Conservation (phyloP, 2,888 invertebrate genomes). For the Hoplodrina blanda region DNA sequence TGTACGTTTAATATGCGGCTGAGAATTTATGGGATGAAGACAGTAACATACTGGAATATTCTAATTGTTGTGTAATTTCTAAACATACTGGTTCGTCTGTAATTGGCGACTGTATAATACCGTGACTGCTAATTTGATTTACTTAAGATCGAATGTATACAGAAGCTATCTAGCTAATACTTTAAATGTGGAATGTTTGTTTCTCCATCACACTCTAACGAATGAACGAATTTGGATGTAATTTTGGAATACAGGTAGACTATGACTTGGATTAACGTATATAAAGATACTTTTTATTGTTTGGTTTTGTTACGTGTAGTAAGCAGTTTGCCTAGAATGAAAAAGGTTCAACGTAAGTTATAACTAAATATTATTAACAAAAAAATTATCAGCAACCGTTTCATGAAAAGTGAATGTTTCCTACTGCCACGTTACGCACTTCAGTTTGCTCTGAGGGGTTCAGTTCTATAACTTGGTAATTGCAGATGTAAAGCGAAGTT, state of each 20-base stretch:
- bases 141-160: too few species aligned
- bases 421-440: background rate
- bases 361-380: too few species aligned
- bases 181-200: too few species aligned
- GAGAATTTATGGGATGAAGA: background rate
- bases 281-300: background rate
- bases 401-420: background rate
- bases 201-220: too few species aligned
- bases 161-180: too few species aligned
- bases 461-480: slow-evolving; percentile 3
- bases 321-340: too few species aligned
- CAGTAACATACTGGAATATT: background rate
- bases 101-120: too few species aligned
- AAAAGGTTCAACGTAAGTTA: too few species aligned
- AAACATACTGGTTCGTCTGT: too few species aligned
- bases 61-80: too few species aligned
- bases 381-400: background rate
- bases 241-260: background rate
- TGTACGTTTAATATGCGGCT: slow-evolving; percentile 18
- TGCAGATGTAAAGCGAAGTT: slow-evolving; percentile 27
- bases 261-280: background rate
- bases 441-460: background rate
- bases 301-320: too few species aligned
- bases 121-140: too few species aligned
- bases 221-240: background rate